These are phyloP conservation scores for Aurelia sp. DNA, from an alignment of 30 jellyfish, hydroid and myxozoan genomes.

Conservation along the genomic window DNA sequence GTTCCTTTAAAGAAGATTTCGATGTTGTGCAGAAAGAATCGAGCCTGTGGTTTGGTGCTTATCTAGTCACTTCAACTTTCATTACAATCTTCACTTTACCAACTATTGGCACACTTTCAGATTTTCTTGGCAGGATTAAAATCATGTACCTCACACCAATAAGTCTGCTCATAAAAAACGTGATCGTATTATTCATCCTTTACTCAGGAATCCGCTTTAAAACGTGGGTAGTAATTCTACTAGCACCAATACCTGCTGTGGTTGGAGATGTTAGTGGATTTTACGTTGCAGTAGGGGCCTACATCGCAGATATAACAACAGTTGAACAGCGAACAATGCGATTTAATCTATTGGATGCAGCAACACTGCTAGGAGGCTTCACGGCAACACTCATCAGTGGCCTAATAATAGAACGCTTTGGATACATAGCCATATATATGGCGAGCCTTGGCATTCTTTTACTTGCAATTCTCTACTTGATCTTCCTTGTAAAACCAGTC, in stretches of 20 bases:
- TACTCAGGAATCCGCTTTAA: neutral
- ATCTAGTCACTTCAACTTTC: neutral
- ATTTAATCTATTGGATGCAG: slow-evolving; percentile 5
- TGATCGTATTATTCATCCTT: neutral
- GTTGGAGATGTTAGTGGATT: slow-evolving; percentile 1
- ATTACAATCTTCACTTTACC: slow-evolving; percentile 12
- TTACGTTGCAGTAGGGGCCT: neutral
- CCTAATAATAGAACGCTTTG: slow-evolving; percentile 3
- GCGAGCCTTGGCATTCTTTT: neutral
- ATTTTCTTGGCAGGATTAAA: neutral
- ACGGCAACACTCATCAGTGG: slow-evolving; percentile 10
- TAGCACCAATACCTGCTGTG: neutral
- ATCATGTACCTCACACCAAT: neutral
- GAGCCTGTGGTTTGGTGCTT: slow-evolving; percentile 36
- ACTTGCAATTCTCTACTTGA: neutral
- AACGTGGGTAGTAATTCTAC: neutral
- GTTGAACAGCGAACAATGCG: slow-evolving; percentile 10
- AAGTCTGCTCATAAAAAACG: neutral
- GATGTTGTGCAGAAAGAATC: slow-evolving; percentile 33
- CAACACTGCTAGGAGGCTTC: neutral
- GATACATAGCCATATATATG: neutral
- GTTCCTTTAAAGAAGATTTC: slow-evolving; percentile 8
- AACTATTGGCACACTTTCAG: slow-evolving; percentile 30
- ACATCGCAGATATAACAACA: slow-evolving; percentile 8
- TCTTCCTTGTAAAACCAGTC: slow-evolving; percentile 7